Conservation (phyloP, 2,113 vertebrate species). For the Naja naja region DNA sequence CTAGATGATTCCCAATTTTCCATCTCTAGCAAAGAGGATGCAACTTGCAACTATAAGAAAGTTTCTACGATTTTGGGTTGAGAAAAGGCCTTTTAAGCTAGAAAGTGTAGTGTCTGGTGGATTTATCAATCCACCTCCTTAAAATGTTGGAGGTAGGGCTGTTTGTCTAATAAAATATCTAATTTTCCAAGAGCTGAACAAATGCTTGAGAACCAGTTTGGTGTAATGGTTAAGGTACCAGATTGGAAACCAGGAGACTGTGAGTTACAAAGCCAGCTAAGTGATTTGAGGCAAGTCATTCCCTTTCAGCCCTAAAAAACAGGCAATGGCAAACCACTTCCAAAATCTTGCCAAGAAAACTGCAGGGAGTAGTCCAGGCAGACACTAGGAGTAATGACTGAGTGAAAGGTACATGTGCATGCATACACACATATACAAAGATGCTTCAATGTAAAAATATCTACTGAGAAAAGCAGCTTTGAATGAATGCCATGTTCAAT, state of each 20-base stretch:
- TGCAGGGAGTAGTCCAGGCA: background rate
- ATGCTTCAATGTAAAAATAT: background rate
- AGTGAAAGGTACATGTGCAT: background rate
- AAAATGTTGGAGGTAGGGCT: no score
- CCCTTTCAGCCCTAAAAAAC: background rate
- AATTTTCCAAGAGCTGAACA: background rate
- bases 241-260: background rate
- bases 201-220: background rate
- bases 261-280: background rate
- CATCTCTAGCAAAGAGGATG: background rate
- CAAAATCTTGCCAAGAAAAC: background rate
- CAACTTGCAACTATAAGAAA: background rate
- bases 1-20: background rate
- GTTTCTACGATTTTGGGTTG: background rate
- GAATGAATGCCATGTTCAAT: background rate
- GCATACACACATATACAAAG: background rate
- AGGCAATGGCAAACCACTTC: background rate
- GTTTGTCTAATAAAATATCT: background rate
- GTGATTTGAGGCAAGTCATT: background rate
- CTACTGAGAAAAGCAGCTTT: background rate
- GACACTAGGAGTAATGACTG: background rate
- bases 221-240: background rate
- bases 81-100: no score
- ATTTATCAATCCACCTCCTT: background rate
- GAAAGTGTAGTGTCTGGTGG: no score